phyloP scores from a whole-genome alignment of 2,888 invertebrate genomes.

The Chrysodeixis includens region DNA sequence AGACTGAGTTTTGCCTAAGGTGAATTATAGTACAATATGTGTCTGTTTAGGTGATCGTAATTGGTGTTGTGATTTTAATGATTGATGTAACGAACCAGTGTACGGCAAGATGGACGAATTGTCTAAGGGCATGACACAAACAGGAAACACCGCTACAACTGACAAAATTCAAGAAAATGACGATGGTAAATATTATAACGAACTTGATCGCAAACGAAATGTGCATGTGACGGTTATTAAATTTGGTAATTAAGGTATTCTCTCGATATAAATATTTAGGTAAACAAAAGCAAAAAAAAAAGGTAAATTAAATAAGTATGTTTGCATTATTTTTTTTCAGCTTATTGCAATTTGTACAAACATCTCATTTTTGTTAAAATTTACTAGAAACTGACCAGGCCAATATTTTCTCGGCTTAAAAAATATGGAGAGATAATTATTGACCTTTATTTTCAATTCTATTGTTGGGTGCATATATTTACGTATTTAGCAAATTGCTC shows the following conservation, averaged over 20 bases:
- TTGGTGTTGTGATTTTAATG: constrained; percentile 83
- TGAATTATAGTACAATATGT: constrained; percentile 74
- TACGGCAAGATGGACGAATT: constrained; percentile 89
- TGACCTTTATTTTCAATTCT: background rate
- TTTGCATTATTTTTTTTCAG: background rate
- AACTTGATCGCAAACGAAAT: constrained; percentile 7
- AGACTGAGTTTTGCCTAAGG: constrained; percentile 74
- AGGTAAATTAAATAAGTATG: constrained; percentile 9
- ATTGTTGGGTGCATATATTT: background rate
- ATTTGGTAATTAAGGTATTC: background rate
- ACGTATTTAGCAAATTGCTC: background rate
- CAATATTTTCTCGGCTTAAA: background rate
- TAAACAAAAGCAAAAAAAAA: constrained; percentile 44
- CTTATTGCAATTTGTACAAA: background rate
- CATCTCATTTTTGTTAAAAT: too few relatives aligned
- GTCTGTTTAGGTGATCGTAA: constrained; percentile 70
- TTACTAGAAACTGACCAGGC: background rate
- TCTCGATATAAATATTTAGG: constrained; percentile 25
- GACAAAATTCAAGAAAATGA: constrained; percentile 85
- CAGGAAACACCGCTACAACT: constrained; percentile 87
- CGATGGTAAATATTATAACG: constrained; percentile 78
- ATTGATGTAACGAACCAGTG: constrained; percentile 88
- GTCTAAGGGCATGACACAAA: constrained; percentile 89
- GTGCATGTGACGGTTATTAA: background rate
- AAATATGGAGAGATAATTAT: background rate